Evolutionary conservation across 1,140 invertebrate species (phyloP).

Genomic region (Lordiphosa mommai): DNA sequence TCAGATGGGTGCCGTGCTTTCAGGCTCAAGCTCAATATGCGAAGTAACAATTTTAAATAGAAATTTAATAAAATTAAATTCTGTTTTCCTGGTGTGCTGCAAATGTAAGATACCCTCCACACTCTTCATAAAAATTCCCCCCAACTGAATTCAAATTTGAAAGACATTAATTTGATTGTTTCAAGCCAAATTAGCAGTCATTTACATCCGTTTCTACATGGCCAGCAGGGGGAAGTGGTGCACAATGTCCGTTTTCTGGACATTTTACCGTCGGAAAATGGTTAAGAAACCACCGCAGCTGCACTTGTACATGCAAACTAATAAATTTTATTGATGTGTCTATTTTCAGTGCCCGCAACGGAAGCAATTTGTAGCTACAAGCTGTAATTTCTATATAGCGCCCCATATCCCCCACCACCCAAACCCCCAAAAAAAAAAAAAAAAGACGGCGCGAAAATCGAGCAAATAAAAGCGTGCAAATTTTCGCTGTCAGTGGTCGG

Average conservation of each 20-base stretch:
- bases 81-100: too few relatives aligned
- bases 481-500: slow-evolving; percentile 60
- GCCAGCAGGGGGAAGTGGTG: not conserved
- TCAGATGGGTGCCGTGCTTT: too few relatives aligned
- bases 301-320: slow-evolving; percentile 77
- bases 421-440: slow-evolving; percentile 29
- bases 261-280: slow-evolving; percentile 56
- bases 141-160: slow-evolving; percentile 20
- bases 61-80: too few relatives aligned
- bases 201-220: slow-evolving; percentile 47
- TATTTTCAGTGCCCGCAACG: slow-evolving; percentile 76
- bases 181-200: slow-evolving; percentile 57
- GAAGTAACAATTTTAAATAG: too few relatives aligned
- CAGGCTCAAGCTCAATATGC: too few relatives aligned
- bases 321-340: slow-evolving; percentile 79
- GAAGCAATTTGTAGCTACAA: slow-evolving; percentile 79
- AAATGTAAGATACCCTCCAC: too few relatives aligned
- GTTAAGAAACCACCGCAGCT: slow-evolving; percentile 38
- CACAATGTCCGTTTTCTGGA: slow-evolving; percentile 18
- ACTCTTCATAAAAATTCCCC: not conserved
- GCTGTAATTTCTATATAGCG: slow-evolving; percentile 61
- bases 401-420: not conserved
- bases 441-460: slow-evolving; percentile 72
- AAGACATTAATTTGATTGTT: slow-evolving; percentile 40
- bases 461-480: slow-evolving; percentile 72